Conservation (phyloP, 2,888 invertebrate genomes). For the Exocentrus adspersus region DNA sequence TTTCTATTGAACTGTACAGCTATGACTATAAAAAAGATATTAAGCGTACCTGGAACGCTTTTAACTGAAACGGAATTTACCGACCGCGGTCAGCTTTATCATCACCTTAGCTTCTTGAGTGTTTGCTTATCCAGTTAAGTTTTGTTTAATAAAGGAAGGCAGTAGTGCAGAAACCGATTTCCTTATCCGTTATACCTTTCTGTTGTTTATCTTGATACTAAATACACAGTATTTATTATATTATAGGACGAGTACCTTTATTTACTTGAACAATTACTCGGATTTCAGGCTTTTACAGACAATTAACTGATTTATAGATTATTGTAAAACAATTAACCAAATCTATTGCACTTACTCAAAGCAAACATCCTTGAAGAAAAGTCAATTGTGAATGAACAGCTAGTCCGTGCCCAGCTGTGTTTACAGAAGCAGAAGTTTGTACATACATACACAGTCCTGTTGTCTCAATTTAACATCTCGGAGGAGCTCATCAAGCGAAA, state of each 20-base stretch:
- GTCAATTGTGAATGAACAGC: not conserved
- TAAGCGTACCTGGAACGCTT: not conserved
- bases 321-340: not conserved
- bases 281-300: not conserved
- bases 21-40: not conserved
- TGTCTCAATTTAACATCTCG: not conserved
- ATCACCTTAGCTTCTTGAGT: conserved; percentile 9
- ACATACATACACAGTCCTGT: not conserved
- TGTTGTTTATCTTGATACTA: conserved; percentile 2
- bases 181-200: not conserved
- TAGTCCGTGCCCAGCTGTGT: not conserved
- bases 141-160: conserved; percentile 10
- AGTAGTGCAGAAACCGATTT: conserved; percentile 16
- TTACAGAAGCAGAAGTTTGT: not conserved
- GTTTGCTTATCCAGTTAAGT: conserved; percentile 15
- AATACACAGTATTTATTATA: not conserved
- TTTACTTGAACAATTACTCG: not conserved
- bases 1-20: not conserved
- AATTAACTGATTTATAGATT: not conserved
- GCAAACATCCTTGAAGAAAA: too few relatives aligned
- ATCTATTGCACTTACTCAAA: not conserved
- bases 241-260: not conserved
- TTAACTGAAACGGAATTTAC: conserved; percentile 5
- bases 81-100: conserved; percentile 11
- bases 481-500: too few relatives aligned